These are phyloP conservation scores for Catharus bicknelli DNA, from an alignment of 2,113 vertebrate species.

Conservation along the genomic window DNA sequence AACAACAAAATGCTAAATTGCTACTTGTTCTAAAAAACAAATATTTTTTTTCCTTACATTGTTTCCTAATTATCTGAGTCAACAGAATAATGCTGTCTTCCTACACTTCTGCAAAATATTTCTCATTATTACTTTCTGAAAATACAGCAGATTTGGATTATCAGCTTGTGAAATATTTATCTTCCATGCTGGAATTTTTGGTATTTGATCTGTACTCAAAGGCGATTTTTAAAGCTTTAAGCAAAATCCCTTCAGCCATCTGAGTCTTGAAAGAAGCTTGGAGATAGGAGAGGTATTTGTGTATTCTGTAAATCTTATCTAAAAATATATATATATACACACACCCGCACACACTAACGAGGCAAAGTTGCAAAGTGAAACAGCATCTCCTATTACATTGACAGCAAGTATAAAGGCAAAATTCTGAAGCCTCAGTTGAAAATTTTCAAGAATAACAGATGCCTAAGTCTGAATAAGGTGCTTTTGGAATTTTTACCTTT, in stretches of 20 bases:
- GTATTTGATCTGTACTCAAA: constrained; percentile 30
- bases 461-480: background rate
- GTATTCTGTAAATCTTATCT: background rate
- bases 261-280: background rate
- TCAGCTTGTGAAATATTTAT: constrained; percentile 36
- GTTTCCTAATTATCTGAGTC: background rate
- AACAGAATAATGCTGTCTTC: background rate
- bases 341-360: background rate
- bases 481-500: constrained; percentile 8
- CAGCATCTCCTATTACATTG: background rate
- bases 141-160: background rate
- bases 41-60: background rate
- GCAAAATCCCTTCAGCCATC: constrained; percentile 1
- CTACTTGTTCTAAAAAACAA: background rate
- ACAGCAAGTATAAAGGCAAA: background rate
- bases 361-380: background rate
- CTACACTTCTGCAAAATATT: background rate
- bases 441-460: background rate
- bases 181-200: background rate
- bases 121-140: background rate
- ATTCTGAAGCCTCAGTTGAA: background rate
- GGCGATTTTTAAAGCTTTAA: background rate
- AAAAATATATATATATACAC: fast-evolving
- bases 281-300: background rate
- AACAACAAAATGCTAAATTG: background rate